Conservation (phyloP, 1,140 invertebrate genomes). For the Phymorhynchus buccinoides region DNA sequence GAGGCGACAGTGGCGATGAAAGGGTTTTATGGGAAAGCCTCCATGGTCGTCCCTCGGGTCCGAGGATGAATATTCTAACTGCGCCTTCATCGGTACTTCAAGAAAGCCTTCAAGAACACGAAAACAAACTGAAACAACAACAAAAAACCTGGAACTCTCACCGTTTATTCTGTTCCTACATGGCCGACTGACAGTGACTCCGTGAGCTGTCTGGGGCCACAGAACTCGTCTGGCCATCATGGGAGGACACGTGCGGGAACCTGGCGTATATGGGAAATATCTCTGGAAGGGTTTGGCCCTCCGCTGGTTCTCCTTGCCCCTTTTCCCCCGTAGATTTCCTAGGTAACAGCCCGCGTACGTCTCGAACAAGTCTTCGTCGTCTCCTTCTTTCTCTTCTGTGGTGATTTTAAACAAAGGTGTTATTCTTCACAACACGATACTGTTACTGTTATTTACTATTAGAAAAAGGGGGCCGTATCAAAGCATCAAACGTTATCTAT, state of each 20-base stretch:
- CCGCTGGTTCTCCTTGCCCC: not conserved
- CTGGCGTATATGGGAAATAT: not conserved
- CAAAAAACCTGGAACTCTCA: no score
- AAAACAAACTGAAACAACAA: no score
- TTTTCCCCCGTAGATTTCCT: not conserved
- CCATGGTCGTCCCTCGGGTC: no score
- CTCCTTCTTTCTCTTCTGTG: no score
- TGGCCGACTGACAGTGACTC: not conserved
- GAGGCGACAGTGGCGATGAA: no score
- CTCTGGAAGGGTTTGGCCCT: not conserved
- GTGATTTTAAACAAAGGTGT: no score
- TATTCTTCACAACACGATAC: no score
- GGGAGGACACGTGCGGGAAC: conserved; percentile 10
- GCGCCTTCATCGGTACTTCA: no score
- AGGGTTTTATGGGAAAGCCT: not conserved
- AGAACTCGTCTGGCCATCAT: conserved; percentile 77
- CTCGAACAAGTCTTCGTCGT: conserved; percentile 16
- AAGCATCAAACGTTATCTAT: not conserved
- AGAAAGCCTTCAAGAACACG: no score
- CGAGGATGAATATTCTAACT: no score
- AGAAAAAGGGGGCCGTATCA: no score
- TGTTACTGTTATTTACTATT: no score
- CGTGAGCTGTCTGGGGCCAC: conserved; percentile 34
- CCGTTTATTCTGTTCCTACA: conserved; percentile 19
- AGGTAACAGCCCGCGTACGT: conserved; percentile 31